Percentiles rank a stretch among this genome's conserved stretches.
These are phyloP conservation scores for Campylomormyrus tamandua DNA, from an alignment of 2,113 vertebrate species.

Conservation along the genomic window DNA sequence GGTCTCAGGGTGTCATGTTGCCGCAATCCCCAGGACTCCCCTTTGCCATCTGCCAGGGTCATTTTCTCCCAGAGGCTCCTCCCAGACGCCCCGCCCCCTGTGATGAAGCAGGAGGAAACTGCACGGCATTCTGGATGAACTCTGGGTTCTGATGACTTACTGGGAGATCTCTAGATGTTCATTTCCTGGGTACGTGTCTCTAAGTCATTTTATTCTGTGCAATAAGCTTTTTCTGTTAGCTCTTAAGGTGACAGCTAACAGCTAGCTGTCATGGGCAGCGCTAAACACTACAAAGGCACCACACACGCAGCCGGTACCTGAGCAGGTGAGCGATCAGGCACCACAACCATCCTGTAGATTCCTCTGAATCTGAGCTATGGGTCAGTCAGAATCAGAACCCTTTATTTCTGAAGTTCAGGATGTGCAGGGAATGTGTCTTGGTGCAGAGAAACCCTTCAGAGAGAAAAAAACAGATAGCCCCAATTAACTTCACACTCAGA, in stretches of 20 bases:
- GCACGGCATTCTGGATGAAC: neutral
- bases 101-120: neutral
- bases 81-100: too few species aligned
- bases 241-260: neutral
- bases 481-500: neutral
- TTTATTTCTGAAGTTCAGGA: neutral
- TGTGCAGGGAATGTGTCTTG: neutral
- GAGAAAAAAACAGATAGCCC: neutral
- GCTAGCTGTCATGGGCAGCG: neutral
- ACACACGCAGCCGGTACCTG: neutral
- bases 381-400: neutral
- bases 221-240: neutral
- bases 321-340: neutral
- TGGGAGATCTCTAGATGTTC: neutral
- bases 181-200: neutral
- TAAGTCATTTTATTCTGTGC: neutral
- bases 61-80: slow-evolving; percentile 40
- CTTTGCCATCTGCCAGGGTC: slow-evolving; percentile 61
- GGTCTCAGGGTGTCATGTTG: slow-evolving; percentile 70
- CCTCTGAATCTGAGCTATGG: neutral
- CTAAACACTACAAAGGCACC: neutral
- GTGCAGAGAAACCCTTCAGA: neutral
- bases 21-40: slow-evolving; percentile 50
- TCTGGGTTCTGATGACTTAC: neutral
- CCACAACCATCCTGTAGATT: neutral